Evolutionary conservation across 2,888 invertebrate species (phyloP), one percentile per base, ranked within the genome.

Genomic region (Calameuta filiformis): DNA sequence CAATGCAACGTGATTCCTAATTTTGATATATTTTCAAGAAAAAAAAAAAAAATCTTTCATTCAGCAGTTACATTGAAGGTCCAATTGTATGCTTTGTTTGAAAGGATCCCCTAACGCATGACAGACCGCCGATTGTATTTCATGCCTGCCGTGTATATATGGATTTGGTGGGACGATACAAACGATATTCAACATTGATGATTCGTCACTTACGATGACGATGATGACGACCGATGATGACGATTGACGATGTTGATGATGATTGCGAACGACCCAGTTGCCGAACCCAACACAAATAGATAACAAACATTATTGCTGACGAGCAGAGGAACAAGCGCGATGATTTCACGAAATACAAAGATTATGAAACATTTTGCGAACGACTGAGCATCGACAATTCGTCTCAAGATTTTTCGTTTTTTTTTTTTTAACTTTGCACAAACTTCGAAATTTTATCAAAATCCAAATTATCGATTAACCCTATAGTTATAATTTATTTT

Each of bases 221-320:
- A 56, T 56, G 40, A 15, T 40, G 40, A 40, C 30, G 30, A 33
- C 30, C 69, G 69, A 69, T 69, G 30, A 30, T 69, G n/a, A 31
- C 33, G 69, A 69, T 69, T 69, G 31, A 71, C 15, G 71, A 71
- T 31, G 12, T 11, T 71, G 71, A 71, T 31, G 31, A 71, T 31
- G 71, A 71, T 71, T 71, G 71, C 71, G 71, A 71, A 71, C 31
- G 71, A 71, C 31, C 71, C 71, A 31, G 12, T 71, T 33, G 71
- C 71, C 71, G 71, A 71, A 71, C 71, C 71, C 71, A 71, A 33
- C 71, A 71, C 71, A 71, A 33, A 71, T 33, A 3, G 12, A 71
- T 31, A 12, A 33, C 71, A 71, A 30, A 71, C 71, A 71, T 56
- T 56, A 56, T 56, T 56, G 56, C 56, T 56, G 23, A 71, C 71